Evolutionary conservation across 2,797 vertebrate genomes (phyloP).

Genomic region (Alcedo atthis): DNA sequence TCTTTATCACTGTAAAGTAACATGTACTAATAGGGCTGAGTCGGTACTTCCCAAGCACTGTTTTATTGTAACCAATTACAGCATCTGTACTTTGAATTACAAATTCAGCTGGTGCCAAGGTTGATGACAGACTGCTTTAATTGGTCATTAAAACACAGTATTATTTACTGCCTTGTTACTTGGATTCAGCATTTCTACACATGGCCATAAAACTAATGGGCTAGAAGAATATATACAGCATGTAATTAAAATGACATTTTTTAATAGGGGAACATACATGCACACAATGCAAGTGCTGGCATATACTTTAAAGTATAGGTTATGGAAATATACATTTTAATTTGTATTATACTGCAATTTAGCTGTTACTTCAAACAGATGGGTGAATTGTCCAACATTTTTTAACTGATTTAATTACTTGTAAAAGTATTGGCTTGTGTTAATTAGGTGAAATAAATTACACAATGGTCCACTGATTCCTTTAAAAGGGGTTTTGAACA

Average conservation of each 20-base stretch:
- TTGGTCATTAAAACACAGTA: conserved; percentile 46
- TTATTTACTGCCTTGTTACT: conserved; percentile 51
- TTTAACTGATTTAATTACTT: conserved; percentile 56
- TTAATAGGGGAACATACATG: conserved; percentile 13
- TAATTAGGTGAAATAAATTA: conserved; percentile 63
- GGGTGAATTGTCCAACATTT: conserved; percentile 15
- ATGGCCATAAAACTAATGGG: conserved; percentile 57
- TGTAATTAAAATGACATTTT: conserved; percentile 55
- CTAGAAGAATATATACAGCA: conserved; percentile 33
- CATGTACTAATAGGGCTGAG: not conserved
- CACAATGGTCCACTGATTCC: not conserved
- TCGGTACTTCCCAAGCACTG: not conserved
- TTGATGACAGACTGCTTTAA: conserved; percentile 31
- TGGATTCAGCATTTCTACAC: conserved; percentile 54
- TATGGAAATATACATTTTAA: conserved; percentile 35
- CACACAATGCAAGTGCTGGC: not conserved
- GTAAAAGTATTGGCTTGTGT: conserved; percentile 60
- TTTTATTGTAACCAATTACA: not conserved
- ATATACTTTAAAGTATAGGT: not conserved
- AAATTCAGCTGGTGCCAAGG: not conserved
- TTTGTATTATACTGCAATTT: conserved; percentile 28
- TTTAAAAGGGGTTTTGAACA: conserved; percentile 5
- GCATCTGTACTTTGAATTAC: not conserved
- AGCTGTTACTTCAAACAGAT: conserved; percentile 60
- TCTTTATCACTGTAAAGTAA: not conserved